Base-by-base conservation (phyloP, 2,113 vertebrate genomes). In the Gymnocephalus cernua region DNA sequence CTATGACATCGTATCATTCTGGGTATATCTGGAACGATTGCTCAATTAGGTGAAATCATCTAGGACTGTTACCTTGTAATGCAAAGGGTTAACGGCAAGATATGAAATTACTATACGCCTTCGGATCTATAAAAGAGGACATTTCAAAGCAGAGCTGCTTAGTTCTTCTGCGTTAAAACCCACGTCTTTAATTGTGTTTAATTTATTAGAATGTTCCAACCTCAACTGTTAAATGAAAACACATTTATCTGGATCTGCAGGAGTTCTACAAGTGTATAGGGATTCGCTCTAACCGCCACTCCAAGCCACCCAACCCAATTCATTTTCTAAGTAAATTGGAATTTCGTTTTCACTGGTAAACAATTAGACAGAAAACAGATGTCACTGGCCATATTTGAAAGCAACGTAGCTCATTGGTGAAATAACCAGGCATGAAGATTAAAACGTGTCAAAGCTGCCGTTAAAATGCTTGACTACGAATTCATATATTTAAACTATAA, bases 351-450 rank as follows among this genome's bases (percentile, higher is more conserved):
- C 74, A 61, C 90, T 92, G 80, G 92, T 93, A 95, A 95, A 95
- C 94, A 95, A 92, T 93, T 82, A 92, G 87, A 94, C 91, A 87
- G 85, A 91, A 94, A 95, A 90, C 92, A 95, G 92, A 94, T 95
- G 94, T 92, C 73, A 80, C 61, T 85, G 83, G 84, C 74, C 72
- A 19, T 74, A 82, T 93, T 87, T 82, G 76, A 89, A 91, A 88
- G 80, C 65, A 66, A 80, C 76, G 81, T 83, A 85, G 90, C 88
- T 87, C 32, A 53, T 71, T 64, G 57, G 35, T 72, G 61, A 79
- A 84, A 74, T 80, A 57, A 80, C 63, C 48, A 78, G 74, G 58
- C 35, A 68, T 82, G 45, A 64, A 80, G 78, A 93, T 86, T 78
- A 75, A 77, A 85, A 88, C 53, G 45, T 84, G 71, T 69, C 61